These are phyloP conservation scores for Diloba caeruleocephala DNA, from an alignment of 2,888 invertebrate genomes.

Conservation along the genomic window DNA sequence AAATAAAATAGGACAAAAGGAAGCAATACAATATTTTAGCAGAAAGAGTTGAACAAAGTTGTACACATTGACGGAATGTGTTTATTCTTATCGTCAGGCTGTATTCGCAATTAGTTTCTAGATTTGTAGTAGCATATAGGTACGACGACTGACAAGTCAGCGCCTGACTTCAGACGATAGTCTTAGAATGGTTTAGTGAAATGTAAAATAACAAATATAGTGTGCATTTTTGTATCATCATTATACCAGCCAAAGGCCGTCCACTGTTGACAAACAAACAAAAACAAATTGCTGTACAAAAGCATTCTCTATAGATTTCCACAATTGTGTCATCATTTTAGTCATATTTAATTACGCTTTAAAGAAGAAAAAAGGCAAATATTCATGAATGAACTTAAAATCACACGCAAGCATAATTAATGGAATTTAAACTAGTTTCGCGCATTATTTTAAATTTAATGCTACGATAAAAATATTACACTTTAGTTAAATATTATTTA, in stretches of 20 bases:
- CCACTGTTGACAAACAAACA: too few relatives aligned
- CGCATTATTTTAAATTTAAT: conserved; percentile 2
- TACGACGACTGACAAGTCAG: too few relatives aligned
- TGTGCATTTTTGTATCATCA: too few relatives aligned
- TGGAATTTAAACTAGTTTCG: conserved; percentile 13
- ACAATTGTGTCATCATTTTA: conserved; percentile 25
- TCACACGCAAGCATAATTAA: conserved; percentile 29
- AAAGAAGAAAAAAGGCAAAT: conserved; percentile 19
- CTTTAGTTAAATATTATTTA: not conserved
- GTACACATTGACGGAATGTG: conserved; percentile 36
- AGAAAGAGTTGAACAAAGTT: conserved; percentile 39
- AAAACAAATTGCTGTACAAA: too few relatives aligned
- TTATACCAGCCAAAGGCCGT: too few relatives aligned
- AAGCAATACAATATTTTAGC: conserved; percentile 53
- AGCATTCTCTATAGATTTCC: too few relatives aligned
- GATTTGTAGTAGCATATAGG: not conserved
- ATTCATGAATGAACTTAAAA: conserved; percentile 34
- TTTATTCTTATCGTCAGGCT: conserved; percentile 39
- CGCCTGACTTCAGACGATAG: too few relatives aligned
- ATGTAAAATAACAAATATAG: too few relatives aligned
- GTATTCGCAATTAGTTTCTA: conserved; percentile 16
- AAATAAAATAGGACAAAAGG: conserved; percentile 50
- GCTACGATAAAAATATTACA: not conserved
- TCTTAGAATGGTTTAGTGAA: too few relatives aligned
- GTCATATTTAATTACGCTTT: conserved; percentile 23